A percentile compares a stretch with the other conserved stretches of the same genome.
These are phyloP conservation scores for Thomomys bottae DNA, from an alignment of 2,113 vertebrate genomes.

Conservation along the genomic window DNA sequence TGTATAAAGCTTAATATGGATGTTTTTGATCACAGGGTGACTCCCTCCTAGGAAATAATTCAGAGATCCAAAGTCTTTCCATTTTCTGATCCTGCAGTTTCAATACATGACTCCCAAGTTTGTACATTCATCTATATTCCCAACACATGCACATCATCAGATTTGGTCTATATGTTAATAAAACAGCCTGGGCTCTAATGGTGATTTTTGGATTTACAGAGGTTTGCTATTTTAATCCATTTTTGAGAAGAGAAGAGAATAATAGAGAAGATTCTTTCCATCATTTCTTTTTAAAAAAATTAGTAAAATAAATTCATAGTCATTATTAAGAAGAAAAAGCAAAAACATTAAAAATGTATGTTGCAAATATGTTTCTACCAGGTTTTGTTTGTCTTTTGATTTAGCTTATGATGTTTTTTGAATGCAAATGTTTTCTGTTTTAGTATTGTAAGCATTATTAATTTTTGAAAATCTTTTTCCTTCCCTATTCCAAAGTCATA, in stretches of 20 bases:
- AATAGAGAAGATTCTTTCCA: slow-evolving; percentile 12
- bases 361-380: slow-evolving; percentile 11
- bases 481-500: slow-evolving; percentile 32
- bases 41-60: background rate
- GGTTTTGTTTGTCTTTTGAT: slow-evolving; percentile 43
- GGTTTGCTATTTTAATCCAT: background rate
- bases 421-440: slow-evolving; percentile 57
- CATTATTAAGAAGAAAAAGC: slow-evolving; percentile 27
- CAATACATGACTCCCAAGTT: background rate
- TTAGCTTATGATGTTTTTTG: slow-evolving; percentile 37
- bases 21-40: background rate
- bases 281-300: background rate
- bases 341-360: background rate
- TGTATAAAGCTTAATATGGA: background rate
- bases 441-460: slow-evolving; percentile 56
- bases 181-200: slow-evolving; percentile 24
- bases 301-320: slow-evolving; percentile 28
- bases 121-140: background rate
- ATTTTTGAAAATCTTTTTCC: slow-evolving; percentile 28
- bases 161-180: background rate
- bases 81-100: background rate
- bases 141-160: too few relatives aligned
- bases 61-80: background rate
- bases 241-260: slow-evolving; percentile 30
- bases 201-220: slow-evolving; percentile 23